Base-by-base conservation (phyloP, 2,113 vertebrate species). In the Cervus canadensis region DNA sequence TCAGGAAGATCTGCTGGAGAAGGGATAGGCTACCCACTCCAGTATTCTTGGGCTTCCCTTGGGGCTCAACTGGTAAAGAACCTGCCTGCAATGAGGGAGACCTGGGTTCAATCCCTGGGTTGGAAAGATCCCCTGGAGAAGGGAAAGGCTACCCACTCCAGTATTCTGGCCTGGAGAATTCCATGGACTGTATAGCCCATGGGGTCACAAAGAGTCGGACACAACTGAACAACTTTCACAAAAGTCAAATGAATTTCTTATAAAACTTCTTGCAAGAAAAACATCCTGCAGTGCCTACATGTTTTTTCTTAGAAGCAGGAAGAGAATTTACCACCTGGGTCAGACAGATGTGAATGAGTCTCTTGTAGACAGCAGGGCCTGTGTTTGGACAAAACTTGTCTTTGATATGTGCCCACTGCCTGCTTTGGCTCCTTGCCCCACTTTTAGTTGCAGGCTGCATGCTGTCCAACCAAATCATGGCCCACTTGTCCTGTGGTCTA, bases 1-100 rank as follows among this genome's bases (percentile, higher is more conserved):
- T 36, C 0, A 0, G 19, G n/a, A 71, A 71, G 67, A 71, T 71
- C 67, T 5, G 0, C n/a, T 71, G 9, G 67, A 36, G 2, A 12
- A 23, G n/a, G 64, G 64, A 36, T 12, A 12, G n/a, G 64, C 19
- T 71, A 5, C 9, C 19, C 19, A 36, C 64, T 71, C 64, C n/a
- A 71, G 16, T 71, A 71, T 36, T 36, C n/a, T 71, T 36, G 67
- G 16, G 64, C 9, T 11, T 71, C 64, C 17, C 1, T 21, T 21
- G n/a, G 36, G 64, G 17, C 30, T 36, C 64, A 71, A 19, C 9
- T 36, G 67, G 67, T 19, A 40, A 67, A 67, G 33, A 71, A 36
- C 36, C 33, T 71, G 19, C n/a, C 67, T 19, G 16, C 5, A 71
- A 12, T 71, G 9, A 9, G 33, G n/a, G 67, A 71, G 19, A 71